Evolutionary conservation across 2,113 vertebrate genomes (phyloP).

Genomic region (Halichoeres trimaculatus): DNA sequence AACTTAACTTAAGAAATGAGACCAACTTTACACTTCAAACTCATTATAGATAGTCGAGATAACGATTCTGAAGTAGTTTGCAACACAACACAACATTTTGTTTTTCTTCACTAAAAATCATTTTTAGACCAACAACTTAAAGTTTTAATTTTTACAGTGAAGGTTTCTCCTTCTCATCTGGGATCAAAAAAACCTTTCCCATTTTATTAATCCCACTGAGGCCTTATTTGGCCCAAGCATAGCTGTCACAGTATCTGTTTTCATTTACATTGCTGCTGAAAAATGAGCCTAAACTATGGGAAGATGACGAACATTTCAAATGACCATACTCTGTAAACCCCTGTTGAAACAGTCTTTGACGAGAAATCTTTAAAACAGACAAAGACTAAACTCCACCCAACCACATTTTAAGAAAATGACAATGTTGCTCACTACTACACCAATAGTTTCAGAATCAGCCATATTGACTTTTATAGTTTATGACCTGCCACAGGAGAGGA

Average conservation of each 20-base stretch:
- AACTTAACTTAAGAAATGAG: conserved; percentile 37
- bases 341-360: not conserved
- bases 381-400: no score
- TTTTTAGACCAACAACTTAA: no score
- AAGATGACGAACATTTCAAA: not conserved
- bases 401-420: not conserved
- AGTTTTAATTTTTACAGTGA: no score
- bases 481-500: not conserved
- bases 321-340: not conserved
- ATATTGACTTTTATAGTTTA: not conserved
- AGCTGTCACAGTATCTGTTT: conserved; percentile 18
- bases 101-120: no score
- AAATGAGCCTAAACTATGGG: not conserved
- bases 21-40: no score
- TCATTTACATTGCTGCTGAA: not conserved
- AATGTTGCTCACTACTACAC: not conserved
- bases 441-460: not conserved
- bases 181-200: conserved; percentile 43
- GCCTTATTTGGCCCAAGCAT: conserved; percentile 45
- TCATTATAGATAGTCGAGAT: no score
- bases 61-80: no score
- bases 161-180: not conserved
- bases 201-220: conserved; percentile 31
- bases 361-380: conserved; percentile 10
- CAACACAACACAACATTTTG: no score